These are phyloP conservation scores for Peucedramus taeniatus DNA, from an alignment of 2,113 vertebrate genomes.

Conservation along the genomic window DNA sequence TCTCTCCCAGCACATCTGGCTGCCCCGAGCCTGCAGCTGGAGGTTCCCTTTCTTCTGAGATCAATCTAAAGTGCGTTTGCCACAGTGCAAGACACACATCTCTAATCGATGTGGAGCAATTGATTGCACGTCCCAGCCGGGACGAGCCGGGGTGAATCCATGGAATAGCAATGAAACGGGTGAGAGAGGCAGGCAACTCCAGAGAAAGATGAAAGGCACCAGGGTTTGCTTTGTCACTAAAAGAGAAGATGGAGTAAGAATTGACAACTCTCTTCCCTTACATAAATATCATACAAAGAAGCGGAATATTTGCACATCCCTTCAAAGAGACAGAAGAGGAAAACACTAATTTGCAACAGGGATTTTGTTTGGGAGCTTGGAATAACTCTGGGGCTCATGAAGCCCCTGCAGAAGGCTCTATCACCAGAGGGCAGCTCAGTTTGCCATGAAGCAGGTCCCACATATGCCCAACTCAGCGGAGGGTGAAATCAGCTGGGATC, in stretches of 20 bases:
- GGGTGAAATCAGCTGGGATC: background rate
- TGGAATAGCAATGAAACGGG: background rate
- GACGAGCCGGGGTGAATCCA: rapidly evolving
- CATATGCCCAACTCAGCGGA: rapidly evolving
- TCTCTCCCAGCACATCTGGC: background rate
- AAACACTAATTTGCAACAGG: background rate
- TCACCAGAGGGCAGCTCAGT: background rate
- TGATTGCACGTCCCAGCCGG: background rate
- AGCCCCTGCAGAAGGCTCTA: background rate
- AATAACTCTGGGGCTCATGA: background rate
- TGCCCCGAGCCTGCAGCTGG: background rate
- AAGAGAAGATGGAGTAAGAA: background rate
- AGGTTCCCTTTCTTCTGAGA: background rate
- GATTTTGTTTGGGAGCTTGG: background rate
- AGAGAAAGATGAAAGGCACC: background rate
- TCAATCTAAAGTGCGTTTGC: background rate
- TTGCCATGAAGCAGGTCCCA: background rate
- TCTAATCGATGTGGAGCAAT: rapidly evolving
- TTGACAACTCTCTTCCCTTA: background rate
- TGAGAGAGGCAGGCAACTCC: background rate
- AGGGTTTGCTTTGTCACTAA: background rate
- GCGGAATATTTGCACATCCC: background rate
- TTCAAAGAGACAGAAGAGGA: background rate
- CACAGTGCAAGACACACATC: background rate
- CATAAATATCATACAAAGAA: background rate